phyloP scores from a whole-genome alignment of 2,797 vertebrate species.

The Eleutherodactylus coqui region DNA sequence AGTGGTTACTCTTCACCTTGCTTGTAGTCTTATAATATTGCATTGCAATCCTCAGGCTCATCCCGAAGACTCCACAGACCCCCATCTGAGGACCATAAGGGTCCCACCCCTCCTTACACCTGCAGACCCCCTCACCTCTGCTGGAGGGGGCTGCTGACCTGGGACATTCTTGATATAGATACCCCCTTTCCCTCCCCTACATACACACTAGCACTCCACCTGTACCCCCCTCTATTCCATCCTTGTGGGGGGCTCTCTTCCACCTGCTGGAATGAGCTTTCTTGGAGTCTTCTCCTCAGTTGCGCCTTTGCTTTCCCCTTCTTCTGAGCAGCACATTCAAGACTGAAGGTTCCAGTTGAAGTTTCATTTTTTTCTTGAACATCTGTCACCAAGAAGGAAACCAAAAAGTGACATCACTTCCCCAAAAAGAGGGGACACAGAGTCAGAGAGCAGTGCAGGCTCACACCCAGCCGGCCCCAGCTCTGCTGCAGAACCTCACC shows the following conservation, averaged over 20 bases:
- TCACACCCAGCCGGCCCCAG: constrained; percentile 63
- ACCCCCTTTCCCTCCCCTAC: too few species aligned
- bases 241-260: background rate
- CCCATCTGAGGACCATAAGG: background rate
- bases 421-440: constrained; percentile 74
- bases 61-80: background rate
- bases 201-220: background rate
- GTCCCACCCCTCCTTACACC: background rate
- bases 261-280: background rate
- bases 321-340: background rate
- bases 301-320: background rate
- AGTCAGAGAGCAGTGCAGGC: constrained; percentile 49
- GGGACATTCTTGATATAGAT: background rate
- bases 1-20: background rate
- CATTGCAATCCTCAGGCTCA: background rate
- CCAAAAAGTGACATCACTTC: constrained; percentile 85
- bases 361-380: constrained; percentile 57
- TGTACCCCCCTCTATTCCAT: background rate
- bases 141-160: background rate
- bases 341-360: background rate
- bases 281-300: background rate
- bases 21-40: background rate
- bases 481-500: constrained; percentile 49
- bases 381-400: constrained; percentile 75
- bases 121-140: background rate